Evolutionary conservation across 2,797 vertebrate species (phyloP).

Genomic region (Bucorvus abyssinicus): DNA sequence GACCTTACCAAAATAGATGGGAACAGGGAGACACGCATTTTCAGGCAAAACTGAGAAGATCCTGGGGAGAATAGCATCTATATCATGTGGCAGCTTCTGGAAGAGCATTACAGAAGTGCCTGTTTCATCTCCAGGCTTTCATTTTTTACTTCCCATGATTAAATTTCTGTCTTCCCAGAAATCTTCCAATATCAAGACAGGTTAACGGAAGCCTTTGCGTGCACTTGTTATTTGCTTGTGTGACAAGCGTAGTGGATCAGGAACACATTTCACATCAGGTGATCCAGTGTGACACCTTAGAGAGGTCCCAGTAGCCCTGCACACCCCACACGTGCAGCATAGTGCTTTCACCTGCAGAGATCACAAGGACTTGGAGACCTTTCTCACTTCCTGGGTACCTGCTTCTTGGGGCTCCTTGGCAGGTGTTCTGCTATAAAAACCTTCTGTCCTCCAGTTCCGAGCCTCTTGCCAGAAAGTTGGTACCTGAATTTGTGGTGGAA

Average conservation of each 20-base stretch:
- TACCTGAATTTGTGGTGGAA: background rate
- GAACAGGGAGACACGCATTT: background rate
- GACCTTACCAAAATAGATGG: conserved; percentile 53
- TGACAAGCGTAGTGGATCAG: background rate
- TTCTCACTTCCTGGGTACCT: background rate
- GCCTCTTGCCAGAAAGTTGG: background rate
- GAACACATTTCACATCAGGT: background rate
- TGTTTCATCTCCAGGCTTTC: background rate
- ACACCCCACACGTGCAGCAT: background rate
- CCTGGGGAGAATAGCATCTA: background rate
- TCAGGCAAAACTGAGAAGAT: background rate
- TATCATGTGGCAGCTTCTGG: background rate
- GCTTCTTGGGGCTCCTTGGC: background rate
- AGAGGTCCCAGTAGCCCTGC: background rate
- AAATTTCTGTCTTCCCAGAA: background rate
- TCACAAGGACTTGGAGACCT: background rate
- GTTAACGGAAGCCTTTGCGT: background rate
- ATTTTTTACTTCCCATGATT: background rate
- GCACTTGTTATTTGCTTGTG: background rate
- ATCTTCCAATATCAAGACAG: background rate
- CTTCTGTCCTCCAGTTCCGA: background rate
- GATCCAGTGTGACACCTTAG: background rate
- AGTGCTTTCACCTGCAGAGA: background rate
- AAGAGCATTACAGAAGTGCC: background rate
- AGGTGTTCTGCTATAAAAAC: background rate